Conservation (phyloP, 2,888 invertebrate species). For the Flexamia atlantica region DNA sequence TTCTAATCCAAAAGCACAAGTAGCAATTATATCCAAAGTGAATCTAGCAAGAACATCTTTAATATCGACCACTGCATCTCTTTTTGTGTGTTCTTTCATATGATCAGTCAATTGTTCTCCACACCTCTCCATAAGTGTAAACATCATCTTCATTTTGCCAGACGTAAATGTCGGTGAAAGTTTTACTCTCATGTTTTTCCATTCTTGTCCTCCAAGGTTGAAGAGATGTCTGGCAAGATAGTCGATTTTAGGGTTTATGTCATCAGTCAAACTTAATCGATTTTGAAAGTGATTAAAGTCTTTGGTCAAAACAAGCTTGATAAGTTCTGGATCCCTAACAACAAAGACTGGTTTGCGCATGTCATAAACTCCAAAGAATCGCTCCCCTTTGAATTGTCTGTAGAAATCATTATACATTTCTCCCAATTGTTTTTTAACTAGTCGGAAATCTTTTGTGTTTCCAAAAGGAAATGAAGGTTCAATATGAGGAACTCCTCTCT, state of each 20-base stretch:
- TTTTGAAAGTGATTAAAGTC: constrained; percentile 80
- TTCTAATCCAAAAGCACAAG: constrained; percentile 79
- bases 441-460: neutral
- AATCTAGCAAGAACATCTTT: constrained; percentile 78
- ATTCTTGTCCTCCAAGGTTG: constrained; percentile 74
- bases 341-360: constrained; percentile 74
- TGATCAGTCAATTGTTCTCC: constrained; percentile 75
- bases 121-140: constrained; percentile 76
- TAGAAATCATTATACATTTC: constrained; percentile 70
- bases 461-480: constrained; percentile 72
- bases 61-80: constrained; percentile 76
- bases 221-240: constrained; percentile 72
- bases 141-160: constrained; percentile 77
- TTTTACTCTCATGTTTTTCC: constrained; percentile 74
- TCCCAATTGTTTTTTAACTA: constrained; percentile 75
- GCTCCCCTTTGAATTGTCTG: constrained; percentile 20
- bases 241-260: constrained; percentile 72
- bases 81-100: constrained; percentile 65
- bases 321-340: constrained; percentile 78
- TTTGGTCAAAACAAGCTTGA: constrained; percentile 78
- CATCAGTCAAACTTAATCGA: constrained; percentile 72
- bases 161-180: constrained; percentile 79
- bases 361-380: constrained; percentile 35
- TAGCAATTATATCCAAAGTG: constrained; percentile 78
- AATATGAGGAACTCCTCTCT: constrained; percentile 75